Conservation (phyloP, 1,140 invertebrate species). For the Caenorhabditis briggsae region DNA sequence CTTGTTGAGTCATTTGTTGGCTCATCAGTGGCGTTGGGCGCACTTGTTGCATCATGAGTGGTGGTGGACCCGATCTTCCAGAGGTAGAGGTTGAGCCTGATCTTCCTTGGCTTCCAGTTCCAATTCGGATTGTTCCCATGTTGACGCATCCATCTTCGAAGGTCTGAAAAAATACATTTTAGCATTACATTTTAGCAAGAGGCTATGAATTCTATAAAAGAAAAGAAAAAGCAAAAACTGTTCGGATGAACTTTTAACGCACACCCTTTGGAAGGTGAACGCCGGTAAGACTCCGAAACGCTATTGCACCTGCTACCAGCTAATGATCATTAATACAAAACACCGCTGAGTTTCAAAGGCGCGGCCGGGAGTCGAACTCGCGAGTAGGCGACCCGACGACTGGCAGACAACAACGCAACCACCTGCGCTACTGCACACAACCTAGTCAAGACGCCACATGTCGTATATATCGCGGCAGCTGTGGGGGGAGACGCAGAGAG, state of each 20-base stretch:
- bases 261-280: constrained; percentile 15
- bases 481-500: background rate
- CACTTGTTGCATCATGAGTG: constrained; percentile 78
- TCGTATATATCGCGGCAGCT: background rate
- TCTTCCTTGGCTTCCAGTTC: constrained; percentile 79
- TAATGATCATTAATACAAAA: constrained; percentile 54
- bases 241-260: constrained; percentile 57
- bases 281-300: constrained; percentile 38
- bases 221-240: constrained; percentile 1
- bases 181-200: too few relatives aligned
- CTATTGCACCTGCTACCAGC: constrained; percentile 44
- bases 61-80: constrained; percentile 76
- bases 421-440: constrained; percentile 11
- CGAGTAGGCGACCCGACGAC: constrained; percentile 84
- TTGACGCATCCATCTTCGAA: constrained; percentile 71
- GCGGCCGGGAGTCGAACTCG: constrained; percentile 84
- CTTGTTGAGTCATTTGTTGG: background rate
- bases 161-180: constrained; percentile 10
- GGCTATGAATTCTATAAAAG: background rate
- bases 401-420: constrained; percentile 81
- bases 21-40: constrained; percentile 83
- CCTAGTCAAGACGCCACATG: background rate
- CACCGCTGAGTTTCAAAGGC: constrained; percentile 32
- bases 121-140: constrained; percentile 74
- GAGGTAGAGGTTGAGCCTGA: constrained; percentile 70